These are phyloP conservation scores for Amorpha juglandis DNA, from an alignment of 2,888 invertebrate genomes.

Conservation along the genomic window DNA sequence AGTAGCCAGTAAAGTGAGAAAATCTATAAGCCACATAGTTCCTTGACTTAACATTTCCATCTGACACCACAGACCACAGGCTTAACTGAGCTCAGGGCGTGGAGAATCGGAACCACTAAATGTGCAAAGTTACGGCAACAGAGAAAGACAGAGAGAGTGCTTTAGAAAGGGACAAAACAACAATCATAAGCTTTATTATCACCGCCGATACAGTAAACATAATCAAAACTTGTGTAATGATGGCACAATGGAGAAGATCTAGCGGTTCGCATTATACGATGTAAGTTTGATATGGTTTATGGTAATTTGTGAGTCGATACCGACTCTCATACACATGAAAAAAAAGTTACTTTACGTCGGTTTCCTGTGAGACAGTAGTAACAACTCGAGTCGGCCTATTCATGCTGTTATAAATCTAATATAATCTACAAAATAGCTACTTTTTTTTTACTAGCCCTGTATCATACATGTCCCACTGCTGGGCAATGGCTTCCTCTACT, in stretches of 20 bases:
- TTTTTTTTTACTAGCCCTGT: no score
- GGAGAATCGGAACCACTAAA: not conserved
- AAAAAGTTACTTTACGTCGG: no score
- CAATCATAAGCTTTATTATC: conserved; percentile 42
- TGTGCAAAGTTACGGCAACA: not conserved
- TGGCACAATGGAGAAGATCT: not conserved
- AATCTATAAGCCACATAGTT: not conserved
- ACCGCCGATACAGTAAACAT: conserved; percentile 39
- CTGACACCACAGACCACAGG: not conserved
- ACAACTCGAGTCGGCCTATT: no score
- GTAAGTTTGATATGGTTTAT: no score
- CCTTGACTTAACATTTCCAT: not conserved
- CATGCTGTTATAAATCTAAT: no score
- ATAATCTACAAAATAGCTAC: no score
- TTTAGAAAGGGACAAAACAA: conserved; percentile 25
- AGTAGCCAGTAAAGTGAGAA: no score
- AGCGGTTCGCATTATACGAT: not conserved
- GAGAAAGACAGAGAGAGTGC: conserved; percentile 18
- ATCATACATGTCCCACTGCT: no score
- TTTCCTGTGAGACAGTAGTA: no score
- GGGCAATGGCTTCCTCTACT: no score
- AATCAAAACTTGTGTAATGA: conserved; percentile 37
- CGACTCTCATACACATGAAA: no score
- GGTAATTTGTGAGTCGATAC: no score
- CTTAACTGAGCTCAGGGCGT: not conserved